Percentiles rank a stretch among this genome's conserved stretches.
phyloP scores from a whole-genome alignment of 2,113 vertebrate genomes.

The Cephalopholis sonnerati region DNA sequence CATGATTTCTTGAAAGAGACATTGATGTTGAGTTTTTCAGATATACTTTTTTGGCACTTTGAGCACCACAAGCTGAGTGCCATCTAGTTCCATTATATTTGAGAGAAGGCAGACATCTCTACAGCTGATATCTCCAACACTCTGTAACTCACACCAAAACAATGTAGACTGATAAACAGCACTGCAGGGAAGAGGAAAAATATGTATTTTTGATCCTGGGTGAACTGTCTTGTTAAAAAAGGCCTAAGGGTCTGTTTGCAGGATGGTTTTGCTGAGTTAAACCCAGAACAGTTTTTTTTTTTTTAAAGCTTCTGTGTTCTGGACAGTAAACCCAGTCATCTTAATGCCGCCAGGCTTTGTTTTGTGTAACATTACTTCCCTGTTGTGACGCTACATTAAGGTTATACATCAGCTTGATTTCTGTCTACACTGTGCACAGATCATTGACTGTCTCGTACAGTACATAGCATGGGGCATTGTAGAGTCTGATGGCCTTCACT shows the following conservation, averaged over 20 bases:
- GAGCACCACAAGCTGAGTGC: no score
- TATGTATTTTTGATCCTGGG: no score
- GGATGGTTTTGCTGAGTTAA: neutral
- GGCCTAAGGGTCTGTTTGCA: neutral
- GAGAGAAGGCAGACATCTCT: no score
- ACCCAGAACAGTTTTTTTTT: neutral
- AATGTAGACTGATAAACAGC: no score
- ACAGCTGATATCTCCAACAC: no score
- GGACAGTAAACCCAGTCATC: neutral
- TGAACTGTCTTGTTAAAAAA: no score
- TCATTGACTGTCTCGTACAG: neutral
- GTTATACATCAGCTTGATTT: neutral
- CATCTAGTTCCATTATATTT: no score
- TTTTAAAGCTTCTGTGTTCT: neutral
- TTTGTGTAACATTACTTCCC: neutral
- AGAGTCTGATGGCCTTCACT: neutral
- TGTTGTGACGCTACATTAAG: neutral
- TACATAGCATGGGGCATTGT: neutral
- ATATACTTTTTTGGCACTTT: no score
- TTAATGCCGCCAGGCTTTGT: conserved; percentile 4
- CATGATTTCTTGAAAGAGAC: no score
- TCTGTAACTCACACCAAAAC: no score
- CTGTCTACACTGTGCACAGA: neutral
- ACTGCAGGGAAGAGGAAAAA: no score
- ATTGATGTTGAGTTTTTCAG: no score